Percentiles rank a stretch among this genome's conserved stretches.
Evolutionary conservation across 2,888 invertebrate genomes (phyloP).

Genomic region (Brachyopa scutellaris): DNA sequence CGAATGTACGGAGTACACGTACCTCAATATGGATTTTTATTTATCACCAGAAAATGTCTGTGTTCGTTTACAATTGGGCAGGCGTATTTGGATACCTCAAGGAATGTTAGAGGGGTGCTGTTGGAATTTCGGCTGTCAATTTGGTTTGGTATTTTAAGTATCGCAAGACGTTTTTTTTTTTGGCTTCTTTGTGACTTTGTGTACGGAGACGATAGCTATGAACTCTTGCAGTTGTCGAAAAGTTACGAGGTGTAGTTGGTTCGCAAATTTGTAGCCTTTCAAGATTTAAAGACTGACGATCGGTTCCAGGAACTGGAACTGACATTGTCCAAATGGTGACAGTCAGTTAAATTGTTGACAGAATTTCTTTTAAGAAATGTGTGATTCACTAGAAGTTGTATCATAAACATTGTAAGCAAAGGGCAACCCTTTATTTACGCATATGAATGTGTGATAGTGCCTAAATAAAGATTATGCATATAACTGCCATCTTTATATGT

Average conservation of each 20-base stretch:
- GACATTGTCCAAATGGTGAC: slow-evolving; percentile 13
- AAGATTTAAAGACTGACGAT: background rate
- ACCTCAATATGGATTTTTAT: slow-evolving; percentile 35
- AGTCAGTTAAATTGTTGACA: slow-evolving; percentile 1
- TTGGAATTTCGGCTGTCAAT: slow-evolving; percentile 41
- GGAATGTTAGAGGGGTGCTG: slow-evolving; percentile 19
- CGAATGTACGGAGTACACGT: background rate
- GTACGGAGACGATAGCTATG: background rate
- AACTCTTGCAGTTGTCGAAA: background rate
- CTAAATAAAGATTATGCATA: too few species aligned
- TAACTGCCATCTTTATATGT: too few species aligned
- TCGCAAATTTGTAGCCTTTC: background rate
- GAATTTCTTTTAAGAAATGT: too few species aligned
- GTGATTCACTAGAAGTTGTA: too few species aligned
- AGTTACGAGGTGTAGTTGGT: too few species aligned
- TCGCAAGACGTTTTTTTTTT: background rate
- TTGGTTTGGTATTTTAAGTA: slow-evolving; percentile 34
- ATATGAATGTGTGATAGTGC: too few species aligned
- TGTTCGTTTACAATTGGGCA: slow-evolving; percentile 25
- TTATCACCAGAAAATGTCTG: slow-evolving; percentile 48
- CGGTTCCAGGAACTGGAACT: background rate
- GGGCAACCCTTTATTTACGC: too few species aligned
- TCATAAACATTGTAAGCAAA: too few species aligned
- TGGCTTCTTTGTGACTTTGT: background rate
- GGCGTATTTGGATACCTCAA: slow-evolving; percentile 1